Conservation (phyloP, 2,113 vertebrate species). For the Chlamydotis undulata region DNA sequence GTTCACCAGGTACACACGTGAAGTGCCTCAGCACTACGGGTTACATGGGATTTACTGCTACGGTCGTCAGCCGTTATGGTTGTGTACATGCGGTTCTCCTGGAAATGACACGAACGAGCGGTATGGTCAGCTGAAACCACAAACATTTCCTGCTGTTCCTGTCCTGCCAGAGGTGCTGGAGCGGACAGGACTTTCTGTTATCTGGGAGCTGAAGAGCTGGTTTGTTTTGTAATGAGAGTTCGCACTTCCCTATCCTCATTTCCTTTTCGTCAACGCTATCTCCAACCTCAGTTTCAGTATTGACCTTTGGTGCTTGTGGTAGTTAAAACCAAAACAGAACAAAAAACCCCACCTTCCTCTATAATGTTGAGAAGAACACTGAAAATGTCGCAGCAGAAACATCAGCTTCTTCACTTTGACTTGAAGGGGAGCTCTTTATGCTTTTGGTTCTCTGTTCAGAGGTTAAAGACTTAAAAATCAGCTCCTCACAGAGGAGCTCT, state of each 20-base stretch:
- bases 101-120: fast-evolving
- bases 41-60: neutral
- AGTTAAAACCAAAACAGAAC: neutral
- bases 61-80: fast-evolving
- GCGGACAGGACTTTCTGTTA: neutral
- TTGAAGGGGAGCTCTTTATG: slow-evolving; percentile 24
- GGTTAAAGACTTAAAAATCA: neutral
- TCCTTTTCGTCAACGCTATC: neutral
- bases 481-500: neutral
- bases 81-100: neutral
- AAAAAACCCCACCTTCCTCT: neutral
- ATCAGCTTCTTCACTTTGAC: neutral
- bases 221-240: neutral
- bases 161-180: neutral
- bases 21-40: fast-evolving
- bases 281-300: neutral
- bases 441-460: neutral
- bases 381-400: neutral
- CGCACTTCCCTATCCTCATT: neutral
- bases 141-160: neutral
- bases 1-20: fast-evolving
- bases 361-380: neutral
- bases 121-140: neutral
- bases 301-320: neutral
- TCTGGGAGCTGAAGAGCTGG: neutral